Evolutionary conservation across 1,140 invertebrate species (phyloP).

Genomic region (Hyles vespertilio): DNA sequence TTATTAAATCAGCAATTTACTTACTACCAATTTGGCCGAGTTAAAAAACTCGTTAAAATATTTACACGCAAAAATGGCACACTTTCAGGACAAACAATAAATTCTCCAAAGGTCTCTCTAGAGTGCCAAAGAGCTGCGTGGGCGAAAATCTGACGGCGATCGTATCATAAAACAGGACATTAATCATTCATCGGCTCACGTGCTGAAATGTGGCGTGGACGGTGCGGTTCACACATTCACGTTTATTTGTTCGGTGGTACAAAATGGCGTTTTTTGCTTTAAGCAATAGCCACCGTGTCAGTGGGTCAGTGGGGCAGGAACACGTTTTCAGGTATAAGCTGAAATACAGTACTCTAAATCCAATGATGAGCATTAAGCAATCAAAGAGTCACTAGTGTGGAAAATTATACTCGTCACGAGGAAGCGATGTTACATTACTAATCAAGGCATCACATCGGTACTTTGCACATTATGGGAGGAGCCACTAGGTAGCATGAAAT

Average conservation of each 20-base stretch:
- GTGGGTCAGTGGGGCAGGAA: conserved; percentile 54
- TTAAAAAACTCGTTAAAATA: too few species aligned
- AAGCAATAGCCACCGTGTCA: conserved; percentile 33
- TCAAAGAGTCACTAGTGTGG: not conserved
- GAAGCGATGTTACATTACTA: too few species aligned
- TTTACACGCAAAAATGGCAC: too few species aligned
- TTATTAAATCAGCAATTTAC: too few species aligned
- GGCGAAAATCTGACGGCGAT: conserved; percentile 9
- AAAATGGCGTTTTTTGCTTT: conserved; percentile 40
- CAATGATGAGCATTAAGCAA: not conserved
- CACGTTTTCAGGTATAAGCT: conserved; percentile 26
- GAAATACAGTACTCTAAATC: not conserved
- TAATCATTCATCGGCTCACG: conserved; percentile 30
- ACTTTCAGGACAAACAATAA: too few species aligned
- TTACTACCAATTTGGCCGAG: too few species aligned
- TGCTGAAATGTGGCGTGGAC: conserved; percentile 12
- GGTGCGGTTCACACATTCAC: conserved; percentile 32
- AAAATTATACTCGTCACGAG: too few species aligned
- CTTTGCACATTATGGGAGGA: too few species aligned
- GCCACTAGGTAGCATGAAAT: too few species aligned
- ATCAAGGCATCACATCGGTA: too few species aligned
- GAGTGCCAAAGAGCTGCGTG: not conserved
- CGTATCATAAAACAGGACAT: conserved; percentile 19
- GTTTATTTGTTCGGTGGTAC: conserved; percentile 47
- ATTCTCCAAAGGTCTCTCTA: too few species aligned